Evolutionary conservation across 2,113 vertebrate species (phyloP), one percentile per base, ranked within the genome.

Genomic region (Ophiodon elongatus): DNA sequence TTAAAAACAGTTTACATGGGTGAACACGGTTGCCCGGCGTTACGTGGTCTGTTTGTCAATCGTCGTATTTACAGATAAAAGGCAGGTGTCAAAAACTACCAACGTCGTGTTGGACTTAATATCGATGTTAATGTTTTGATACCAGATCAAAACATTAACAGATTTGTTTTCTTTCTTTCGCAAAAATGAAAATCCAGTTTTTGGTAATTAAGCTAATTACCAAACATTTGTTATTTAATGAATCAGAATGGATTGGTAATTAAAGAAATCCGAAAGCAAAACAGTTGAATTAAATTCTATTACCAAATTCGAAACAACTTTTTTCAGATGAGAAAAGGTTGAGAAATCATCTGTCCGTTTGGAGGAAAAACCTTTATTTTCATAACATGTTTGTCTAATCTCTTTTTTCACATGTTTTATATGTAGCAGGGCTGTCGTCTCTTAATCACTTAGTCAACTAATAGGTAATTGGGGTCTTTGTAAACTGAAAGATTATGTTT

Each of bases 41-140:
- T 15, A 15, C 19, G 19, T 57, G 15, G 13, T 76, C 33, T 1
- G 9, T 64, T 39, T n/a, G 15, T 13, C 15, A 11, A 11, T 60
- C 5, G 4, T 43, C 8, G 7, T 29, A 27, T 60, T 45, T 21
- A 47, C 37, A 35, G 21, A 4, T 4, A 21, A 45, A 52, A 47
- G 13, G 23, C 71, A 50, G 3, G 23, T 74, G 15, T 81, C 37
- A 73, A 74, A 81, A 74, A 74, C 6, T 6, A 6, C 21, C 19
- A 15, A 0, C 5, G 13, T 14, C 19, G 15, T 69, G 14, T 70
- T 5, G 3, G 11, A 47, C 6, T 60, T 41, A 1, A 9, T 31
- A 23, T 64, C 0, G 8, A 52, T 47, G 7, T 8, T 11, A 9
- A 4, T 31, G 60, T 62, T 50, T 70, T 62, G 4, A 47, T 27